These are phyloP conservation scores for Dichetophora obliterata DNA, from an alignment of 2,888 invertebrate species.

Conservation along the genomic window DNA sequence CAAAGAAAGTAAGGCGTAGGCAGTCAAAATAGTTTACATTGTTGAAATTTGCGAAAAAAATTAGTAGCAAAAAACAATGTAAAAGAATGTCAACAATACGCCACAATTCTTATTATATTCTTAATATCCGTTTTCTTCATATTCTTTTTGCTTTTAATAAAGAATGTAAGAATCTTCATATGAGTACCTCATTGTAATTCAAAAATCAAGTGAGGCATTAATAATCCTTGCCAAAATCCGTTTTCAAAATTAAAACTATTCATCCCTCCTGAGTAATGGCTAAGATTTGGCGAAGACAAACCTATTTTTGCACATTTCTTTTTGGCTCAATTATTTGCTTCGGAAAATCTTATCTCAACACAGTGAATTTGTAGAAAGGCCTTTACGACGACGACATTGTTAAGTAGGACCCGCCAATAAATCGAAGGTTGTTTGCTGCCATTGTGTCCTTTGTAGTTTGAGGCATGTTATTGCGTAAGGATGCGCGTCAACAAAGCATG, in stretches of 20 bases:
- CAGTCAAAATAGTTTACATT: constrained; percentile 27
- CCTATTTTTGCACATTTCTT: background rate
- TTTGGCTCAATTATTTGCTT: background rate
- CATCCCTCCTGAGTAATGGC: background rate
- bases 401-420: background rate
- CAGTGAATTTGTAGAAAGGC: background rate
- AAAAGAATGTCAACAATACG: constrained; percentile 16
- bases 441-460: background rate
- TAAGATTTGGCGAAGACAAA: background rate
- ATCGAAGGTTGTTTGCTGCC: background rate
- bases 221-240: constrained; percentile 46
- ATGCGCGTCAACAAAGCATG: constrained; percentile 29
- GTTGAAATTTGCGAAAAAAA: background rate
- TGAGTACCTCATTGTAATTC: constrained; percentile 50
- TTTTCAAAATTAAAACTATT: background rate
- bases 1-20: constrained; percentile 7
- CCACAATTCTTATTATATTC: background rate
- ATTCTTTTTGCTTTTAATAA: background rate
- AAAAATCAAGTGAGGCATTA: constrained; percentile 61
- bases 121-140: background rate
- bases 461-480: background rate
- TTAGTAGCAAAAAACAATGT: background rate
- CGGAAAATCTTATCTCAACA: constrained; percentile 6
- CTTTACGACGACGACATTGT: constrained; percentile 10
- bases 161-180: background rate